Conservation (phyloP, 2,888 invertebrate species). For the Dinocampus coccinellae region DNA sequence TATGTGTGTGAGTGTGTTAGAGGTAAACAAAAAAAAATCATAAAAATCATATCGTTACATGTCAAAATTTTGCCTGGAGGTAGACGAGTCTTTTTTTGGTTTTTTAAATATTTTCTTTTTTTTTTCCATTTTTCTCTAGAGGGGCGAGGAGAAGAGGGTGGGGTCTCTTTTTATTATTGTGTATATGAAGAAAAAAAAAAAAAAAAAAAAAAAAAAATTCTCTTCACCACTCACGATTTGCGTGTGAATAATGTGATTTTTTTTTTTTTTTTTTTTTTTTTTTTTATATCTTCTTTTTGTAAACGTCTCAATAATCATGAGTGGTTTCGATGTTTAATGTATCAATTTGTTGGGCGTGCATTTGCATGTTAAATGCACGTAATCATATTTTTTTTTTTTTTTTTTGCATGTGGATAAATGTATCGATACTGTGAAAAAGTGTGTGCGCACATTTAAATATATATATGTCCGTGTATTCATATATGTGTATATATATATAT, state of each 20-base stretch:
- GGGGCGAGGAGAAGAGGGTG: no score
- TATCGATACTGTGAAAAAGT: not conserved
- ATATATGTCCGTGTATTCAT: not conserved
- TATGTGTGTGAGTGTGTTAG: not conserved
- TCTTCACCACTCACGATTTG: not conserved
- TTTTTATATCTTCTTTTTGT: no score
- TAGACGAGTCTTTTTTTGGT: slow-evolving; percentile 2
- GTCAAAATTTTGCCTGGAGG: not conserved
- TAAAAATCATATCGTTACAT: not conserved
- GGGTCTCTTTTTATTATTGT: not conserved
- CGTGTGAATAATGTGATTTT: not conserved
- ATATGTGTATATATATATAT: not conserved
- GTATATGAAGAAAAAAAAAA: no score
- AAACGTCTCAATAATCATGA: slow-evolving; percentile 31
- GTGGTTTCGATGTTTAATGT: slow-evolving; percentile 14
- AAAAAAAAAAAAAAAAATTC: no score
- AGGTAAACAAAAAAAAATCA: not conserved
- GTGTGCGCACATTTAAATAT: no score
- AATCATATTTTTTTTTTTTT: slow-evolving; percentile 21
- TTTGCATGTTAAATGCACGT: slow-evolving; percentile 8
- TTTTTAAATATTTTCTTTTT: not conserved
- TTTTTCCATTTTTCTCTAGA: slow-evolving; percentile 9
- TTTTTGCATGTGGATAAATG: slow-evolving; percentile 8
- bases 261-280: no score
- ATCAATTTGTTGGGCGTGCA: slow-evolving; percentile 28